phyloP scores from a whole-genome alignment of 2,797 vertebrate species.

The Chiloscyllium punctatum region DNA sequence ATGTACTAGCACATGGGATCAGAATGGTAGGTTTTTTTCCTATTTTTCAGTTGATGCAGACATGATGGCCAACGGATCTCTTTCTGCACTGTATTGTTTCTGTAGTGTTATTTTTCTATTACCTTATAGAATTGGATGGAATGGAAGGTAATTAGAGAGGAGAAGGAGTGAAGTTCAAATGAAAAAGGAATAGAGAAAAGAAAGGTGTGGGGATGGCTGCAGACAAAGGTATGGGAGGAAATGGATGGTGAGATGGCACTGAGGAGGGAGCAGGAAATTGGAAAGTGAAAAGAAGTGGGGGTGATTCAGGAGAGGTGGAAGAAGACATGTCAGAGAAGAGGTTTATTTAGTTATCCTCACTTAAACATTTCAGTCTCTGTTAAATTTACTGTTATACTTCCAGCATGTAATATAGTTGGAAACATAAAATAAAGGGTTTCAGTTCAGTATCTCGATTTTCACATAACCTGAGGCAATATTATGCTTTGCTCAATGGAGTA shows the following conservation, averaged over 20 bases:
- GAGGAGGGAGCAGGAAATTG: not conserved
- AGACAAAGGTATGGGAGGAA: not conserved
- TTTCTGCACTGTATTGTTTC: too few relatives aligned
- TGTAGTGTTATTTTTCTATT: too few relatives aligned
- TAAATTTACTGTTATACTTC: not conserved
- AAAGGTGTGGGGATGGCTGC: not conserved
- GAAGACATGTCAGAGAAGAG: not conserved
- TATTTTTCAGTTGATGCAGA: too few relatives aligned
- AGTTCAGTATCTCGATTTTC: not conserved
- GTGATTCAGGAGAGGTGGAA: not conserved
- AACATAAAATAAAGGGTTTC: not conserved
- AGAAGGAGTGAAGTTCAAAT: not conserved
- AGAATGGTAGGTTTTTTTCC: too few relatives aligned
- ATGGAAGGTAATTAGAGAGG: not conserved
- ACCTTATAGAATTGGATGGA: not conserved
- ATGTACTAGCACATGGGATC: too few relatives aligned
- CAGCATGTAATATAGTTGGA: not conserved
- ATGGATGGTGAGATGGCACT: not conserved
- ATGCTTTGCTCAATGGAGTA: not conserved
- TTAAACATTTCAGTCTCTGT: not conserved
- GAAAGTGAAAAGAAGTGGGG: not conserved
- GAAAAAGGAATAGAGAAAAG: not conserved
- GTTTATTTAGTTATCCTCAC: not conserved
- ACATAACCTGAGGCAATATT: not conserved
- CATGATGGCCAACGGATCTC: too few relatives aligned